These are phyloP conservation scores for Pagetopsis macropterus DNA, from an alignment of 2,797 vertebrate species.

Conservation along the genomic window DNA sequence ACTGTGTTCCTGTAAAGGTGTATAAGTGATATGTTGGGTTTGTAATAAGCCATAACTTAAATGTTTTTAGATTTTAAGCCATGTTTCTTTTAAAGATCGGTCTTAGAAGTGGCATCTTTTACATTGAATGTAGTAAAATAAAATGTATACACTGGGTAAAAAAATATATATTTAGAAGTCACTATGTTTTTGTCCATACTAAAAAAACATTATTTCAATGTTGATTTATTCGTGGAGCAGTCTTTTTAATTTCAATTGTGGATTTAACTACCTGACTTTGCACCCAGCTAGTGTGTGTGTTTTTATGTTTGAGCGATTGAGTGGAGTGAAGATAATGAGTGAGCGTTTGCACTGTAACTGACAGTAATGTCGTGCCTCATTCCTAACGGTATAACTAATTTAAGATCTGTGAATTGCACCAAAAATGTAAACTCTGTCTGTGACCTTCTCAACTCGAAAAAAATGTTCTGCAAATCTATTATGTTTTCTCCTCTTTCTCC, in stretches of 20 bases:
- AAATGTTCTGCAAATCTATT: not conserved
- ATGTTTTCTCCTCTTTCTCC: not conserved
- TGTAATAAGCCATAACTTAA: slow-evolving; percentile 53
- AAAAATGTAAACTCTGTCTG: slow-evolving; percentile 8
- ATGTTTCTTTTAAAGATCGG: slow-evolving; percentile 19
- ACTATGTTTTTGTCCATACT: slow-evolving; percentile 33
- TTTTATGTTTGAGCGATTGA: not conserved
- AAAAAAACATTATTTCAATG: not conserved
- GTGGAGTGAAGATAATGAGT: not conserved
- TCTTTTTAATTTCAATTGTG: slow-evolving; percentile 42
- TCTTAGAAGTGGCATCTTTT: slow-evolving; percentile 6
- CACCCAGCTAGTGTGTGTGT: slow-evolving; percentile 15
- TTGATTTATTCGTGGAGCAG: slow-evolving; percentile 39
- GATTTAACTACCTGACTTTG: slow-evolving; percentile 58
- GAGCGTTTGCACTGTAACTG: slow-evolving; percentile 38
- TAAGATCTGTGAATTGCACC: slow-evolving; percentile 44
- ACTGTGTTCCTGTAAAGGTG: slow-evolving; percentile 8
- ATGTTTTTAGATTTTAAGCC: slow-evolving; percentile 50
- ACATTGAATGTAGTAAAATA: slow-evolving; percentile 17
- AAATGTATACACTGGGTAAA: not conserved
- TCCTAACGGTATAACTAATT: slow-evolving; percentile 53
- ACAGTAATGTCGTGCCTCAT: slow-evolving; percentile 59
- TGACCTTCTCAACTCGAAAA: not conserved
- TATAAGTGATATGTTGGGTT: slow-evolving; percentile 15
- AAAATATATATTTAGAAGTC: slow-evolving; percentile 19